phyloP scores from a whole-genome alignment of 2,888 invertebrate species.

The Myopa tessellatipennis region DNA sequence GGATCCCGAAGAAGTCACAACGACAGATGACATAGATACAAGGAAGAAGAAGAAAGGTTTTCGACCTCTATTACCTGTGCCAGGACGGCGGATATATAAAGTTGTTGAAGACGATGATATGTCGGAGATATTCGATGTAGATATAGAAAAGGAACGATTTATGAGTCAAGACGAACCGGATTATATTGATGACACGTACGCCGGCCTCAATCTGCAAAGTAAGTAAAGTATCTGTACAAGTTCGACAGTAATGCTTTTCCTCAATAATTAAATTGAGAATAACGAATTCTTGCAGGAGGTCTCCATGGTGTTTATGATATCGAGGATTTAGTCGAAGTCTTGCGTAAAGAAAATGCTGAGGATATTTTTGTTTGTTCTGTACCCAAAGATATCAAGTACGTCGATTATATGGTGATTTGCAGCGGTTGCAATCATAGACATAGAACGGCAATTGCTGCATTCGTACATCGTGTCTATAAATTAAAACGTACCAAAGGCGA shows the following conservation, averaged over 20 bases:
- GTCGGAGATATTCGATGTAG: slow-evolving; percentile 77
- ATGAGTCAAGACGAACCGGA: slow-evolving; percentile 56
- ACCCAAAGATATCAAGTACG: slow-evolving; percentile 80
- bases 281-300: slow-evolving; percentile 74
- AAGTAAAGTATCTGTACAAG: slow-evolving; percentile 14
- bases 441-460: slow-evolving; percentile 79
- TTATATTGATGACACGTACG: slow-evolving; percentile 68
- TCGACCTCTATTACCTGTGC: slow-evolving; percentile 54
- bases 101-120: slow-evolving; percentile 79
- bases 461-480: slow-evolving; percentile 82
- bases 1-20: slow-evolving; percentile 38
- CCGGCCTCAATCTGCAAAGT: slow-evolving; percentile 72
- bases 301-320: slow-evolving; percentile 87
- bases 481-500: slow-evolving; percentile 76
- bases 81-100: slow-evolving; percentile 74
- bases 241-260: background rate
- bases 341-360: slow-evolving; percentile 81
- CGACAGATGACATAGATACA: background rate
- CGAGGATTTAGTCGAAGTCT: slow-evolving; percentile 82
- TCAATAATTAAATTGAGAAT: background rate
- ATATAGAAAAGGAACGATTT: slow-evolving; percentile 72
- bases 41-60: slow-evolving; percentile 1
- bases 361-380: slow-evolving; percentile 85
- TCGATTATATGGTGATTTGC: slow-evolving; percentile 86
- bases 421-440: slow-evolving; percentile 81